Evolutionary conservation across 2,797 vertebrate species (phyloP).

Genomic region (Anisognathus igniventris): DNA sequence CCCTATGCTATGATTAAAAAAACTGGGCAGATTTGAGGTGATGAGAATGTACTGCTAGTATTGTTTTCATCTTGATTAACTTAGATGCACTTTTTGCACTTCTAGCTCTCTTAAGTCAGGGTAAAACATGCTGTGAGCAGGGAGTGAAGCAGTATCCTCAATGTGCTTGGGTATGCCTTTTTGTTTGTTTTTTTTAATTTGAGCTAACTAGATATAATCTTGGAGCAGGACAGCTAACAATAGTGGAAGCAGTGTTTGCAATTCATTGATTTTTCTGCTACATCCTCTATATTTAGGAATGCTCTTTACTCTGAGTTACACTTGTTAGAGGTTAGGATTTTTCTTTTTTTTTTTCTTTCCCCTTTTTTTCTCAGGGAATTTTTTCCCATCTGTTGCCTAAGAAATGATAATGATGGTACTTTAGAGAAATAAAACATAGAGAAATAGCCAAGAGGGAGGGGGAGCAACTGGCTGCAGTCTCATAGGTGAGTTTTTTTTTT

Average conservation of each 20-base stretch:
- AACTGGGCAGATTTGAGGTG: neutral
- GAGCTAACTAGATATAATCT: neutral
- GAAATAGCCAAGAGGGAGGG: neutral
- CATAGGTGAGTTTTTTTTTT: neutral
- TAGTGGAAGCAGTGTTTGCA: neutral
- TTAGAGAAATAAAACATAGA: neutral
- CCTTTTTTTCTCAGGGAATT: neutral
- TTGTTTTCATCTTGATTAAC: neutral
- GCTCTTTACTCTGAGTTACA: neutral
- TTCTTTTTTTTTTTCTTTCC: neutral
- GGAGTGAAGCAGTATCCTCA: neutral
- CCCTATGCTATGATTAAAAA: neutral
- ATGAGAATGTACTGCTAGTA: neutral
- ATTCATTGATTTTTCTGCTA: neutral
- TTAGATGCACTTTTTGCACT: neutral
- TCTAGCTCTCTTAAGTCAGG: neutral
- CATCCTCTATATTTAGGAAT: neutral
- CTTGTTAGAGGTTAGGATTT: neutral
- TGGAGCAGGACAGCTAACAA: neutral
- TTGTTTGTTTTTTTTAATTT: neutral
- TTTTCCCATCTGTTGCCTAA: neutral
- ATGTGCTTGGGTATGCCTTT: neutral
- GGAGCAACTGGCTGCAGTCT: neutral
- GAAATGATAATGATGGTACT: neutral
- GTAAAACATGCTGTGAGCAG: neutral